Evolutionary conservation across 2,888 invertebrate genomes (phyloP).

Genomic region (Cephus spinipes): DNA sequence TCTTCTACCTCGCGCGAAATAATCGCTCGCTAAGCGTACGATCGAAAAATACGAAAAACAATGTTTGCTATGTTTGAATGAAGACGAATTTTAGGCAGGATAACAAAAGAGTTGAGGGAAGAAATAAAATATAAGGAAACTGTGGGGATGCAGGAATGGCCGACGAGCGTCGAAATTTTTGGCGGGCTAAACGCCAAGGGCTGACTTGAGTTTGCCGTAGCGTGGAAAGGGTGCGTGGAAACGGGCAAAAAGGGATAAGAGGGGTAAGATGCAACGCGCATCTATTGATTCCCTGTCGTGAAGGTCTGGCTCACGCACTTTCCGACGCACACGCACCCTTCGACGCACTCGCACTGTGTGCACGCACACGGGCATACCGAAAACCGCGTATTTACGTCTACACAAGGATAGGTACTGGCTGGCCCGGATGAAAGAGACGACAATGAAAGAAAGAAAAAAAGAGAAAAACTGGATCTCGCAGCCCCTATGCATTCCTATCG

Average conservation of each 20-base stretch:
- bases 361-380: slow-evolving; percentile 8
- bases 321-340: slow-evolving; percentile 42
- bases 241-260: slow-evolving; percentile 47
- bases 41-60: no score
- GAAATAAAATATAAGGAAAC: not conserved
- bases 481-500: slow-evolving; percentile 23
- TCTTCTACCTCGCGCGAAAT: no score
- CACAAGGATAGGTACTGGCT: not conserved
- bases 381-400: not conserved
- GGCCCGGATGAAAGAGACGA: slow-evolving; percentile 7
- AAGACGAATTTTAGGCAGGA: rapidly evolving
- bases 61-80: no score
- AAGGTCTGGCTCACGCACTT: slow-evolving; percentile 33
- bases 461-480: slow-evolving; percentile 45
- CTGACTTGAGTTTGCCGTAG: not conserved
- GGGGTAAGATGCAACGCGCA: slow-evolving; percentile 64
- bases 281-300: slow-evolving; percentile 61
- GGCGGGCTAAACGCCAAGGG: not conserved
- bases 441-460: no score
- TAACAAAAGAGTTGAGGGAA: no score
- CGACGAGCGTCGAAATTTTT: not conserved
- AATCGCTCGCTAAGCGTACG: no score
- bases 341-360: slow-evolving; percentile 29
- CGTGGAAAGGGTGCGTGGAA: slow-evolving; percentile 36
- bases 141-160: not conserved